phyloP scores from a whole-genome alignment of 2,113 vertebrate species.

The Salvator merianae region DNA sequence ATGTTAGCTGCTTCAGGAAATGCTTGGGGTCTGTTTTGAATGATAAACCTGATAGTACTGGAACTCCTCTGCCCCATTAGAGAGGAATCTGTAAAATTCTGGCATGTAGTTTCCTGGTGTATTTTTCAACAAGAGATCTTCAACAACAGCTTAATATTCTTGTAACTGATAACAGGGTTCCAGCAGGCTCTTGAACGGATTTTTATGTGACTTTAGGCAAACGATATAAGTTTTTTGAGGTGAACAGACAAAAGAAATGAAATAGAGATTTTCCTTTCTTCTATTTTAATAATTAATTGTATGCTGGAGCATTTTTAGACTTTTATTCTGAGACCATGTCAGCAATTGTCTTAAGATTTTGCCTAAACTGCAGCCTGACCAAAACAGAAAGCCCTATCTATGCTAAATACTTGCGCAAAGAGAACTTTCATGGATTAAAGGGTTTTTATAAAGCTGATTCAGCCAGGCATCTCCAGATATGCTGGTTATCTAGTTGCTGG shows the following conservation, averaged over 20 bases:
- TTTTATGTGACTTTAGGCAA: neutral
- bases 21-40: neutral
- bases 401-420: neutral
- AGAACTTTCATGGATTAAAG: neutral
- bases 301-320: neutral
- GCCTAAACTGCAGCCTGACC: neutral
- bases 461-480: neutral
- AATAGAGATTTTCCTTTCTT: neutral
- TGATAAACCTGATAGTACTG: neutral
- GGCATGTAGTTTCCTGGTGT: neutral
- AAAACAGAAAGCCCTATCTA: neutral
- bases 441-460: constrained; percentile 9
- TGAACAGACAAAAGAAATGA: neutral
- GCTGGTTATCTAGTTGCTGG: neutral
- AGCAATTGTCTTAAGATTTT: neutral
- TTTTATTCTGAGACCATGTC: constrained; percentile 7
- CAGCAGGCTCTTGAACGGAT: neutral
- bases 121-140: neutral
- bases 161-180: neutral
- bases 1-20: neutral
- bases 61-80: neutral
- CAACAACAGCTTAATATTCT: neutral
- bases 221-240: neutral
- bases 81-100: neutral
- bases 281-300: neutral